Evolutionary conservation across 2,113 vertebrate species (phyloP), one percentile per base, ranked within the genome.

Genomic region (Ictalurus furcatus): DNA sequence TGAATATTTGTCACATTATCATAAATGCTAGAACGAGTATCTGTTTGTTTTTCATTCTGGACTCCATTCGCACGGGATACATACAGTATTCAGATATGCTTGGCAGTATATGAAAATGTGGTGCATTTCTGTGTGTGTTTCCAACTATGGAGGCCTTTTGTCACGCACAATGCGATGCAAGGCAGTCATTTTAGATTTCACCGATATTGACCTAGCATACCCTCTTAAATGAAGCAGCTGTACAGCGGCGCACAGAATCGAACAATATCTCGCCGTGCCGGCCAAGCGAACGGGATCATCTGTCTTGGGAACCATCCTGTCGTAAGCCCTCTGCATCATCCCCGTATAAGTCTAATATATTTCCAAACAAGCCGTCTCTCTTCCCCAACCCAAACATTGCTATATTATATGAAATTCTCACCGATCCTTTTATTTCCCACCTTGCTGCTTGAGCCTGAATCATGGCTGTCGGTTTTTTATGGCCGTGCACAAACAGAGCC

Each of bases 401-500:
- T 40, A 40, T 40, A 40, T 2, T 85, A 52, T 87, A 87, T 92
- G 79, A 89, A 93, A 92, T 88, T 78, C 88, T 91, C 93, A 90
- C 89, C 90, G 80, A 65, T 90, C 78, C 85, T 84, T 94, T 93
- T 90, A 90, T 91, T 92, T 91, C 90, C 87, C 89, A 88, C 89
- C 90, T 89, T 87, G 85, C 78, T 63, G 37, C 91, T 92, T 92
- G 93, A 89, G 93, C 90, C 91, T 92, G 90, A 95, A 93, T 93
- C 91, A 88, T 85, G 9, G 73, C 89, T 92, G 91, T 93, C 90
- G 91, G 61, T 67, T 85, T 78, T 91, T 83, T 56, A 81, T 88
- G 89, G 87, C 84, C 88, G 89, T 93, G 73, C 65, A 90, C 89
- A 92, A 95, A 93, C 93, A 92, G 34, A 93, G 85, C 73, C 23